These are phyloP conservation scores for Endomychus coccineus DNA, from an alignment of 2,888 invertebrate species.

Conservation along the genomic window DNA sequence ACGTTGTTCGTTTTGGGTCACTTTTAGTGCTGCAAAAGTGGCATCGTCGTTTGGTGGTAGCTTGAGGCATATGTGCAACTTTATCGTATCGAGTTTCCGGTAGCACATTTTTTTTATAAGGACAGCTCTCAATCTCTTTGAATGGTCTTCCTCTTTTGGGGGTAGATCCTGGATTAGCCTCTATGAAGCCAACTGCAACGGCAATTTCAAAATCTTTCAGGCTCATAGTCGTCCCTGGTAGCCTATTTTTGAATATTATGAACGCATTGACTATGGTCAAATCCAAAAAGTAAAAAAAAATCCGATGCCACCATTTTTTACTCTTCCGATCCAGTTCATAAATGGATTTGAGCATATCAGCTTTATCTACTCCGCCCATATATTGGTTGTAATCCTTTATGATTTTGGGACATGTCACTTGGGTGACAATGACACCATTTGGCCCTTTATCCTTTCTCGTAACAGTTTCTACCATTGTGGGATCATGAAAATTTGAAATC, in stretches of 20 bases:
- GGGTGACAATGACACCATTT: no score
- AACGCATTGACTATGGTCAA: conserved; percentile 24
- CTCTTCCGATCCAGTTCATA: conserved; percentile 31
- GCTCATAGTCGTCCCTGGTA: background rate
- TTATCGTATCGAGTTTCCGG: conserved; percentile 13
- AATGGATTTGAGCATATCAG: conserved; percentile 27
- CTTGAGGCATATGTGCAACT: conserved; percentile 17
- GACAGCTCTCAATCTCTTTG: conserved; percentile 6
- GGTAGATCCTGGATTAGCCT: background rate
- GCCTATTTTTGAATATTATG: conserved; percentile 15
- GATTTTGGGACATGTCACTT: conserved; percentile 22
- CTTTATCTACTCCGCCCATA: conserved; percentile 33
- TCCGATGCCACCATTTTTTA: conserved; percentile 32
- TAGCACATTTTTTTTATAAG: conserved; percentile 14
- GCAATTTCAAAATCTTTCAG: conserved; percentile 8
- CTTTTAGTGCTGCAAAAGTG: conserved; percentile 2
- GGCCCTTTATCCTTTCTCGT: conserved; percentile 5
- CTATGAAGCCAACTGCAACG: conserved; percentile 15
- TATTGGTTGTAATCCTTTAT: conserved; percentile 29
- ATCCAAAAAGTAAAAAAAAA: conserved; percentile 30
- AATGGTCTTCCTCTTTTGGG: conserved; percentile 10
- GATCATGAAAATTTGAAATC: conserved; percentile 10
- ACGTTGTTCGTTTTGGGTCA: conserved; percentile 8
- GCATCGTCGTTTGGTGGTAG: conserved; percentile 2
- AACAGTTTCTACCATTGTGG: conserved; percentile 3